Evolutionary conservation across 1,140 invertebrate species (phyloP), one percentile per base, ranked within the genome.

Genomic region (Acromyrmex charruanus): DNA sequence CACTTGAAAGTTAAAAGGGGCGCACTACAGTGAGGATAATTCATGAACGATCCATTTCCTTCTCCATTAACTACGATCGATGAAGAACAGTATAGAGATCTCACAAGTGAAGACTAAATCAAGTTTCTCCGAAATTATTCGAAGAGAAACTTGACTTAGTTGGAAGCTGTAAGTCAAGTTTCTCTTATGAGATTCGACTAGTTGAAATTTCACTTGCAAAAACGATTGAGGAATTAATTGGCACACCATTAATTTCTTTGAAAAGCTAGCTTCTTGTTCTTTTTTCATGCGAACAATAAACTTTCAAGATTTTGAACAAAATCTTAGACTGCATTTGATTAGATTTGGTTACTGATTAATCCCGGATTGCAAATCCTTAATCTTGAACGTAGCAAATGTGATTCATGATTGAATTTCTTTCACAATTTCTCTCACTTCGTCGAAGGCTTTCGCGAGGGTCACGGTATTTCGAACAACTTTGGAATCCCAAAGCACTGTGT

Each of bases 181-280:
- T 69, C 35, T 31, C 21, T 53, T 12, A 12, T 25, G 5, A 68
- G 25, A 10, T 80, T 80, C 31, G 44, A 80, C 65, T 69, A 69
- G 44, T 53, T 80, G 49, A 55, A 80, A 69, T 80, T 69, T 69
- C 77, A 80, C 65, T 80, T 35, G 77, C 44, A 81, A 55, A 58
- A 81, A 49, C 25, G 25, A 51, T 79, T 21, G 12, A 65, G 25
- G 25, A 79, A 35, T 66, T 65, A 69, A 49, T 35, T 65, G 39
- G 44, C 65, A 39, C 31, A 58, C 39, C 21, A 14, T 63, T 1
- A 55, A 53, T 55, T 68, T 71, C n/a, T 35, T 68, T 80, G 18
- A 16, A 12, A 63, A 25, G 25, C 6, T 35, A 31, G 4, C 12
- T 31, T 53, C 6, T 35, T 21, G 18, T 10, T 79, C 4, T n/a